Evolutionary conservation across 2,888 invertebrate genomes (phyloP), one percentile per base, ranked within the genome.

Genomic region (Allacma fusca): DNA sequence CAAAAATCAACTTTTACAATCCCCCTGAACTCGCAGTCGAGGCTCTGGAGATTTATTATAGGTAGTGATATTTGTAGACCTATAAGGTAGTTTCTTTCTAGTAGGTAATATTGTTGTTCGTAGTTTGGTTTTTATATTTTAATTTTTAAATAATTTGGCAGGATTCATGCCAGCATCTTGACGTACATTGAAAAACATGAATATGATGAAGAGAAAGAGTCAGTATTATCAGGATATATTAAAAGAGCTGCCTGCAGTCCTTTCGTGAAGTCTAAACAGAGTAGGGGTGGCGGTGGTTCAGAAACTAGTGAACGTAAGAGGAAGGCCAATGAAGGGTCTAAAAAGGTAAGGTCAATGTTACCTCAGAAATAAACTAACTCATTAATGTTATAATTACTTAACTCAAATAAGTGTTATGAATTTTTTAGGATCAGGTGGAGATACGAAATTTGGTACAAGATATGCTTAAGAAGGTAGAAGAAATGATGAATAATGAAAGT

Each of bases 111-210:
- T n/a, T n/a, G n/a, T n/a, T n/a, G n/a, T n/a, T n/a, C n/a, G n/a
- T n/a, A n/a, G n/a, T n/a, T n/a, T n/a, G n/a, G n/a, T n/a, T n/a
- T n/a, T n/a, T n/a, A n/a, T n/a, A n/a, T n/a, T n/a, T n/a, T n/a
- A n/a, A n/a, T n/a, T n/a, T n/a, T n/a, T n/a, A n/a, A n/a, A n/a
- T n/a, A n/a, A n/a, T n/a, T n/a, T n/a, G n/a, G n/a, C n/a, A 89
- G 97, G 85, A 92, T 95, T 76, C 95, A 97, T 86, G 93, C 95
- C 0, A 92, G 94, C n/a, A 93, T 95, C 84, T 88, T 97, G 5
- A 97, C 96, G 87, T 93, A 92, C 86, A 88, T 97, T 40, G 93
- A 94, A 85, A 90, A 91, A 81, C 91, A 92, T 83, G 93, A 92
- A 85, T 81, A 81, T 44, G 75, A 71, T 19, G 34, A 62, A 16